Percentiles rank a stretch among this genome's conserved stretches.
Evolutionary conservation across 2,888 invertebrate genomes (phyloP).

Genomic region (Agrenia bidenticulata): DNA sequence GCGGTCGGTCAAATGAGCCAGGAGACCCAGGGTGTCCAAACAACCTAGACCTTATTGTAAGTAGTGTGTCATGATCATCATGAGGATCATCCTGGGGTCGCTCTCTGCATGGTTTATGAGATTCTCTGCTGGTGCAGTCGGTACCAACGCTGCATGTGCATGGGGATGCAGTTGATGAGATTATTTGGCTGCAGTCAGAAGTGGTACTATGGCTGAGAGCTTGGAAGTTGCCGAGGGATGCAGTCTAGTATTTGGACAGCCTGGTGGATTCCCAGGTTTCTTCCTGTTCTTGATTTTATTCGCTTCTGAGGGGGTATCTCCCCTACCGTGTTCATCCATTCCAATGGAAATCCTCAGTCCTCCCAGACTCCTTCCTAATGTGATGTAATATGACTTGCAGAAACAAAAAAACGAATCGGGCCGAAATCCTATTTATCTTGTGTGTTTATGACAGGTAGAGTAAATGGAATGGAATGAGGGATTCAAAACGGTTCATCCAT

Average conservation of each 20-base stretch:
- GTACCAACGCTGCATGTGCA: too few species aligned
- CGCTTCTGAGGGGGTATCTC: slow-evolving; percentile 53
- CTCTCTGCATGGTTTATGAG: not conserved
- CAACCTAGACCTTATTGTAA: slow-evolving; percentile 6
- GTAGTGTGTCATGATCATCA: not conserved
- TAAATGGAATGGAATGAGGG: slow-evolving; percentile 40
- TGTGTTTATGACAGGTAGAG: slow-evolving; percentile 47
- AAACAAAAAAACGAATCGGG: slow-evolving; percentile 41
- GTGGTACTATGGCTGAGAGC: not conserved
- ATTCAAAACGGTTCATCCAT: slow-evolving; percentile 25
- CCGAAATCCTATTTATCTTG: slow-evolving; percentile 49
- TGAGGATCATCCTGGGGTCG: too few species aligned
- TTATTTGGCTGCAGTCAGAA: not conserved
- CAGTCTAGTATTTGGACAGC: slow-evolving; percentile 2
- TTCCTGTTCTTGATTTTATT: slow-evolving; percentile 54
- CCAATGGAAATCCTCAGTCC: slow-evolving; percentile 47
- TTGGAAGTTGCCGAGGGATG: not conserved
- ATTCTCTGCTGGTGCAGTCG: not conserved
- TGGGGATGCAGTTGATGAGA: not conserved
- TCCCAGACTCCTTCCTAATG: not conserved
- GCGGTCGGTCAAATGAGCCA: slow-evolving; percentile 46
- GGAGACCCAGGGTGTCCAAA: slow-evolving; percentile 28
- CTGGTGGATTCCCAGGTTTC: slow-evolving; percentile 24
- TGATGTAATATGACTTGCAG: slow-evolving; percentile 52
- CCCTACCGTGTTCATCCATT: slow-evolving; percentile 50